phyloP scores from a whole-genome alignment of 2,888 invertebrate genomes.

The Lysandra bellargus region DNA sequence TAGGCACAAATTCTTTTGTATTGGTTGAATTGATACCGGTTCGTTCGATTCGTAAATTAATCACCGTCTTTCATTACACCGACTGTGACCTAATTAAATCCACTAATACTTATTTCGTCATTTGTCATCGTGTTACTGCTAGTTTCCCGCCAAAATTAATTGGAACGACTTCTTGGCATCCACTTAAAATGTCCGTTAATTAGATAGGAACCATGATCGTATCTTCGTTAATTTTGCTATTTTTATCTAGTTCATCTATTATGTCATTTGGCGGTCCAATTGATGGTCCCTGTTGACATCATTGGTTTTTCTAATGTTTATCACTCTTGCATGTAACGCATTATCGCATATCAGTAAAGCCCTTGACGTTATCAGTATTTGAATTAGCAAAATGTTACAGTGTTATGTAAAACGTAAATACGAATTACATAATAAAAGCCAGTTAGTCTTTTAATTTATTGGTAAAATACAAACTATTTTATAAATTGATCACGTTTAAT shows the following conservation, averaged over 20 bases:
- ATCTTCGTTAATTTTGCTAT: background rate
- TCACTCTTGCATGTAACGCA: background rate
- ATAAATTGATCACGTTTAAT: background rate
- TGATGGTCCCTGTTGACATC: background rate
- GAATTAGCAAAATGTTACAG: slow-evolving; percentile 19
- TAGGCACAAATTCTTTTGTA: slow-evolving; percentile 42
- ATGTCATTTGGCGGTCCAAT: background rate
- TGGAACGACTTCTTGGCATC: slow-evolving; percentile 18
- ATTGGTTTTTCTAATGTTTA: background rate
- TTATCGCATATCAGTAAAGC: slow-evolving; percentile 27
- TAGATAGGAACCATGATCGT: slow-evolving; percentile 12
- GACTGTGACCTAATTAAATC: slow-evolving; percentile 1
- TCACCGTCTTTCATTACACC: background rate
- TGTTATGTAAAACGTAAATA: slow-evolving; percentile 25
- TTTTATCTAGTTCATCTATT: slow-evolving; percentile 2
- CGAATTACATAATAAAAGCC: background rate
- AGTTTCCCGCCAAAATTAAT: slow-evolving; percentile 19
- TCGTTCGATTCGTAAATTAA: slow-evolving; percentile 13
- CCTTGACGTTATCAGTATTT: slow-evolving; percentile 26
- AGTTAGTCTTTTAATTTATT: background rate
- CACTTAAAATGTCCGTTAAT: slow-evolving; percentile 9
- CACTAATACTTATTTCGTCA: slow-evolving; percentile 17
- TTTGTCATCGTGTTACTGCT: background rate
- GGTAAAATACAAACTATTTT: background rate
- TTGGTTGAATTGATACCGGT: slow-evolving; percentile 30